Evolutionary conservation across 2,888 invertebrate genomes (phyloP).

Genomic region (Amphipoea oculea): DNA sequence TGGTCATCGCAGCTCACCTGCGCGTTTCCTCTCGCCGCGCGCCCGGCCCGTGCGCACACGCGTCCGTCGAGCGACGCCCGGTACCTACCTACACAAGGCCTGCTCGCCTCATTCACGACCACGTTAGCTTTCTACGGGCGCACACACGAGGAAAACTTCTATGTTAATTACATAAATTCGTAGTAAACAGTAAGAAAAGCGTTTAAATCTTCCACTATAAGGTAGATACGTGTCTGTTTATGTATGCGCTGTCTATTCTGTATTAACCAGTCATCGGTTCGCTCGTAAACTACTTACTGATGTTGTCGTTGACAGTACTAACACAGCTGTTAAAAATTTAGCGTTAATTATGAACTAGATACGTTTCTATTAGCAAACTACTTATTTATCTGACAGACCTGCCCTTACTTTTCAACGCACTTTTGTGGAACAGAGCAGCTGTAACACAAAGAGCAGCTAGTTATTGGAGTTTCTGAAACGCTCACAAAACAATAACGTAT

Average conservation of each 20-base stretch:
- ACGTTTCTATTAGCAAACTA: slow-evolving; percentile 5
- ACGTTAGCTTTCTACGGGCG: slow-evolving; percentile 83
- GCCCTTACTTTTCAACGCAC: slow-evolving; percentile 9
- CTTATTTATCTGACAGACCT: slow-evolving; percentile 1
- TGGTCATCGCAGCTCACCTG: slow-evolving; percentile 81
- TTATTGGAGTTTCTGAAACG: slow-evolving; percentile 6
- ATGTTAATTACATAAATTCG: slow-evolving; percentile 72
- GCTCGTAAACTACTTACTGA: slow-evolving; percentile 21
- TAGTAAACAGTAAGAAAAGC: slow-evolving; percentile 52
- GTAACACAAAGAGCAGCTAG: neutral
- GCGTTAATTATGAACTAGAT: slow-evolving; percentile 34
- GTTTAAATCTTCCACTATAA: slow-evolving; percentile 33
- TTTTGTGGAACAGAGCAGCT: neutral
- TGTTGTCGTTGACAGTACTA: slow-evolving; percentile 31
- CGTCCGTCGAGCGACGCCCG: slow-evolving; percentile 31
- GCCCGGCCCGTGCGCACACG: slow-evolving; percentile 49
- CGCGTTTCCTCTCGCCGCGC: slow-evolving; percentile 66
- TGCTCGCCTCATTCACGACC: slow-evolving; percentile 80
- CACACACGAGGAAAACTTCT: slow-evolving; percentile 73
- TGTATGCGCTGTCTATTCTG: slow-evolving; percentile 11
- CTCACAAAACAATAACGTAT: slow-evolving; percentile 8
- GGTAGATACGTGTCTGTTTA: slow-evolving; percentile 19
- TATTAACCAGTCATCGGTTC: slow-evolving; percentile 19
- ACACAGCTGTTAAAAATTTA: slow-evolving; percentile 31
- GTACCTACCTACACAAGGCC: slow-evolving; percentile 68